Evolutionary conservation across 2,888 invertebrate species (phyloP).

Genomic region (Mythimna lalbum): DNA sequence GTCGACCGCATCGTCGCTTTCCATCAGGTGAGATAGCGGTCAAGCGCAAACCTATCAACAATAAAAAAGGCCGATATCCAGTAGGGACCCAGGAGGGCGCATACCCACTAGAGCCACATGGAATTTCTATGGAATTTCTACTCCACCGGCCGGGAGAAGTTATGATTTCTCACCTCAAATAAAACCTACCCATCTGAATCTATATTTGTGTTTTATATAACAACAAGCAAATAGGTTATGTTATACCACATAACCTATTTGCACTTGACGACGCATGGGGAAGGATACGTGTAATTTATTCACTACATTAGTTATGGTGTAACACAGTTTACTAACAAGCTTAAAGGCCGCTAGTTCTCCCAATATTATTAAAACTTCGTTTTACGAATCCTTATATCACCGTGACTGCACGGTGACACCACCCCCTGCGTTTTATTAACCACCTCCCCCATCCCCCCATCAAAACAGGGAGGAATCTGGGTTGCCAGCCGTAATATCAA

Average conservation of each 20-base stretch:
- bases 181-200: background rate
- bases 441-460: background rate
- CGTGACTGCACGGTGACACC: background rate
- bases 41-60: too few species aligned
- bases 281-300: conserved; percentile 10
- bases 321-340: background rate
- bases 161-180: too few species aligned
- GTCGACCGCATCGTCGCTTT: too few species aligned
- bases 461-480: background rate
- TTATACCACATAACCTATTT: conserved; percentile 5
- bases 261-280: background rate
- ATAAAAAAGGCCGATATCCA: too few species aligned
- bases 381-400: background rate
- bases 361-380: background rate
- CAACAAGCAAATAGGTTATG: too few species aligned
- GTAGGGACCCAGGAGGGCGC: too few species aligned
- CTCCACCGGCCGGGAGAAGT: too few species aligned
- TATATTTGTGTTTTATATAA: too few species aligned
- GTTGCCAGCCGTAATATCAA: conserved; percentile 20
- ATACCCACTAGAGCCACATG: too few species aligned
- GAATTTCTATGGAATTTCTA: too few species aligned
- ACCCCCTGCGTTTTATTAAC: background rate
- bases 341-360: background rate
- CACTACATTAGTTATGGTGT: background rate
- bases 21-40: too few species aligned